Base-by-base conservation (phyloP, 1,140 invertebrate genomes). In the Bombus pascuorum region DNA sequence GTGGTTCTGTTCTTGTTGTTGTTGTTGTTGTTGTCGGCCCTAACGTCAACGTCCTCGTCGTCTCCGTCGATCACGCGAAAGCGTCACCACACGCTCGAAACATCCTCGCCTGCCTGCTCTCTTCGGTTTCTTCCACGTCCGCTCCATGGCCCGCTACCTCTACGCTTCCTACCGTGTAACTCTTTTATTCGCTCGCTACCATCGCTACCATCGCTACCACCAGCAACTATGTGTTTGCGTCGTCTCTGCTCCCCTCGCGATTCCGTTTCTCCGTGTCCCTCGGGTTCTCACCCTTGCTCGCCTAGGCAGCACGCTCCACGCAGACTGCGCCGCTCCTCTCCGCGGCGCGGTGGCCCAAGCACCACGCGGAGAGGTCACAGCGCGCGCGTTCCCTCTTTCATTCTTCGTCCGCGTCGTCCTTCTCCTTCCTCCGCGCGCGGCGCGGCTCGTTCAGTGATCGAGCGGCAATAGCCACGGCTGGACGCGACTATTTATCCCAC, bases 401-500 rank as follows among this genome's bases (percentile, higher is more conserved):
- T 92, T 83, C 87, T 90, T 83, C 74, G 77, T 62, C 68, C 44
- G 59, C 59, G 42, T 66, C 66, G 34, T 74, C 83, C 83, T 82
- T 62, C 78, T 73, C 47, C 34, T 8, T 57, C 75, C 71, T 18
- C 53, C 47, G 1, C 28, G 59, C 53, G 22, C 53, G 9, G 15
- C 44, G 25, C 78, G 73, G 65, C 65, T 88, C 81, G 79, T 86
- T 88, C 86, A 84, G 72, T 91, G 88, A 91, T 88, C 89, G 76
- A 70, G 72, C 68, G 86, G 86, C 89, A 73, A 90, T 84, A 89
- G 70, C 68, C 74, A 72, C 83, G 77, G 70, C 42, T 88, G 89
- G 86, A 90, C 89, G 84, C 76, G 79, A 84, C 85, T 89, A 91
- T 90, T 91, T 82, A 89, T 91, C 86, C 88, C 90, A 89, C 81